Base-by-base conservation (phyloP, 2,113 vertebrate species). In the Daphoenositta chrysoptera region DNA sequence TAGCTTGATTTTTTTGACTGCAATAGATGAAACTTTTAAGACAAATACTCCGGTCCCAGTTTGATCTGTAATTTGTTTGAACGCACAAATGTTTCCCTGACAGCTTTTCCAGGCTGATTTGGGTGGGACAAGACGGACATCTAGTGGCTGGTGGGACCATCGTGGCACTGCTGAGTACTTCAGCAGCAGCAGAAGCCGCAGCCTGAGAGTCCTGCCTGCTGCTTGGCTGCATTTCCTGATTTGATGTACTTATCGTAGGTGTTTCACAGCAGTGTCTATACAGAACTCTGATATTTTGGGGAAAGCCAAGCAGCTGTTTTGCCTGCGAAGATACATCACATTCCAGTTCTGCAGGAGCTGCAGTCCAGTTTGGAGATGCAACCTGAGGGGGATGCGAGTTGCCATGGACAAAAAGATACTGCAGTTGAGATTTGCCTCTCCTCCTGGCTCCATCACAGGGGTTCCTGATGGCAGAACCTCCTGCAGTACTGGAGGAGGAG, bases 111-210 rank as follows among this genome's bases (percentile, higher is more conserved):
- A 40, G 70, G 42, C 61, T 47, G 40, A 23, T 53, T 65, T 83
- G 37, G 12, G 9, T 82, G 82, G 73, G 72, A 83, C 57, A 54
- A 93, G 68, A 94, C 3, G 37, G 96, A 96, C 96, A 95, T 79
- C 96, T 97, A 94, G 91, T 82, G 97, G 95, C 92, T 78, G 85
- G 2, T 48, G 50, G 54, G 64, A 48, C 50, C 1, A 2, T 39
- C 5, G 4, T 27, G 81, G 44, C 87, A 13, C 23, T 27, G 47
- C 20, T 37, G 28, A 22, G 22, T 42, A 10, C 22, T 15, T 17
- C 44, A 28, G 39, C 57, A 53, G 45, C 71, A 63, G 45, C 37
- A 85, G 54, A 21, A 85, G 19, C 60, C 4, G 15, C 60, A 63
- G 27, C 8, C 35, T 7, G 6, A 87, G 11, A 73, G 31, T 61